Evolutionary conservation across 2,797 vertebrate genomes (phyloP).

Genomic region (Choloepus didactylus): DNA sequence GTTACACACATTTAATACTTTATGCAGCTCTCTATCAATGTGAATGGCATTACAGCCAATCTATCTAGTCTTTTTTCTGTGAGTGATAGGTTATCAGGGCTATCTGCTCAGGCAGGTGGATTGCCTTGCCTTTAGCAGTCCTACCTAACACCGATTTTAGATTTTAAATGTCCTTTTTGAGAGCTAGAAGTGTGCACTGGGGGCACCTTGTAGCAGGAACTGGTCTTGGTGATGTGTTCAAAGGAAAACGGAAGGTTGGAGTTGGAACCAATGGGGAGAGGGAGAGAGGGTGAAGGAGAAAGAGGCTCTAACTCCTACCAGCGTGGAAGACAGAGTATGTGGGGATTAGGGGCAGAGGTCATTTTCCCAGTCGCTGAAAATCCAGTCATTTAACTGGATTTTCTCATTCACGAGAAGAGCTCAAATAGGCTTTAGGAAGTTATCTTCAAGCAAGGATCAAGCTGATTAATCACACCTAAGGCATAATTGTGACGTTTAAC

Average conservation of each 20-base stretch:
- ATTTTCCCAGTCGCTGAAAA: neutral
- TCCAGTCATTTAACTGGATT: neutral
- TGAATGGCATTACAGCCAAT: conserved; percentile 1
- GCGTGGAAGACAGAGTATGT: too few relatives aligned
- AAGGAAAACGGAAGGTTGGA: neutral
- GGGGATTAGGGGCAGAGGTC: accelerated
- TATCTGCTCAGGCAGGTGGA: neutral
- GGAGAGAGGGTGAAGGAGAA: neutral
- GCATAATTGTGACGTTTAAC: too few relatives aligned
- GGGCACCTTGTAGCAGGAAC: conserved; percentile 64
- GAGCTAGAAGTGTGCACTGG: conserved; percentile 42
- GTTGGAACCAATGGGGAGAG: neutral
- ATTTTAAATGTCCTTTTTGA: conserved; percentile 38
- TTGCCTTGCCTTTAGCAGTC: neutral
- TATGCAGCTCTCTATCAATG: neutral
- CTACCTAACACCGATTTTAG: neutral
- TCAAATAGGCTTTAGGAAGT: neutral
- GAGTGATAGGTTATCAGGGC: neutral
- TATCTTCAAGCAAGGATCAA: neutral
- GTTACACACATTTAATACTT: conserved; percentile 57
- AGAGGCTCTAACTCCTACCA: neutral
- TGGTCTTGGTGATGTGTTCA: conserved; percentile 10
- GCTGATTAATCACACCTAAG: neutral
- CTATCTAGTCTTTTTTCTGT: neutral
- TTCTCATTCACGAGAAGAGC: neutral